Evolutionary conservation across 2,797 vertebrate genomes (phyloP).

Genomic region (Tenualosa thibaudeaui): DNA sequence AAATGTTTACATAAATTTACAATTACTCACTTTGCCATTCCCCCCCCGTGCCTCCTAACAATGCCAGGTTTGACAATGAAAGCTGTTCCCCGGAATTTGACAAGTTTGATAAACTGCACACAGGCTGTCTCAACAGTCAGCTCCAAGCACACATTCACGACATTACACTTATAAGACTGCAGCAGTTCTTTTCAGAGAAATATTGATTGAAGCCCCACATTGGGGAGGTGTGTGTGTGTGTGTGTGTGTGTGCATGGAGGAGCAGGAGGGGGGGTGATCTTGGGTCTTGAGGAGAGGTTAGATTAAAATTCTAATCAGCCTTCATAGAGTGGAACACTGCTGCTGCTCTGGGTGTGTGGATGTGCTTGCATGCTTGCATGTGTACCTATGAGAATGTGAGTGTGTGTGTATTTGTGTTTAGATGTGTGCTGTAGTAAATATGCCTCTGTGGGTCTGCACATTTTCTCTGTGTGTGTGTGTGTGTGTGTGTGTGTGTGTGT

Average conservation of each 20-base stretch:
- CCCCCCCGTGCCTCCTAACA: not conserved
- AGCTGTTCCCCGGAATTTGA: not conserved
- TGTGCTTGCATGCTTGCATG: not conserved
- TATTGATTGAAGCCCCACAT: not conserved
- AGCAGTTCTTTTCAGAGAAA: slow-evolving; percentile 11
- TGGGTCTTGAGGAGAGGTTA: slow-evolving; percentile 9
- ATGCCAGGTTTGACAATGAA: not conserved
- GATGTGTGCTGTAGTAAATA: not conserved
- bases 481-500: slow-evolving; percentile 6
- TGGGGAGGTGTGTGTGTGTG: not conserved
- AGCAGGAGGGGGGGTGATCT: too few relatives aligned
- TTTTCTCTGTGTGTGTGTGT: not conserved
- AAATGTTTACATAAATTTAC: not conserved
- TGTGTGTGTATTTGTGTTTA: slow-evolving; percentile 1
- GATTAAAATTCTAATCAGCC: slow-evolving; percentile 22
- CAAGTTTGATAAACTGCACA: not conserved
- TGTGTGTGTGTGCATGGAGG: too few relatives aligned
- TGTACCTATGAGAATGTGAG: not conserved
- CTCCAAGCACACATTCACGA: not conserved
- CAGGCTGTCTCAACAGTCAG: not conserved
- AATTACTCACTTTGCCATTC: not conserved
- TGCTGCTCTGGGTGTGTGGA: not conserved
- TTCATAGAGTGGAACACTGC: not conserved
- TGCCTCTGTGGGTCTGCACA: not conserved
- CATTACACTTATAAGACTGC: not conserved